Evolutionary conservation across 2,113 vertebrate genomes (phyloP), one percentile per base, ranked within the genome.

Genomic region (Electrona antarctica): DNA sequence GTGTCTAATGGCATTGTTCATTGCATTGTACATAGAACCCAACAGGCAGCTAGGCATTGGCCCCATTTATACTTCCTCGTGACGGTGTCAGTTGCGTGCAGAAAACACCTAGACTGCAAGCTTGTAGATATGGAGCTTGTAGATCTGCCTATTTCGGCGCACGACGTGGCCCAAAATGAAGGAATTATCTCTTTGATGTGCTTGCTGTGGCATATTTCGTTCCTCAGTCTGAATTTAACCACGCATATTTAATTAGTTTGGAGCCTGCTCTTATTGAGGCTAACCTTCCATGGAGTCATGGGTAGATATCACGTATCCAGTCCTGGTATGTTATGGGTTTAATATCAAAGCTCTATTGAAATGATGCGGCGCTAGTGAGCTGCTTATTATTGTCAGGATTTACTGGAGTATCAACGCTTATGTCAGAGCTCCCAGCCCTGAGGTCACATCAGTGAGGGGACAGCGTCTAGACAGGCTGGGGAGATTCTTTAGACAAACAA

Each of bases 401-500:
- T 81, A 79, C 84, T 67, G 74, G 71, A 80, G 78, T 67, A 41
- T 81, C 77, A 79, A 68, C 67, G 75, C 69, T 67, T 50, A 29
- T 61, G 79, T 72, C 63, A 21, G 47, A 77, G 74, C 67, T 41
- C 33, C 33, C 33, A 41, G 33, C 79, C 74, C 64, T 87, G 76
- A 61, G 71, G 63, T 76, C 86, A 82, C 83, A 80, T 86, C 82
- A 83, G 64, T 57, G 69, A 78, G 70, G 56, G 61, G 58, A 74
- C 64, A 33, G 77, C 79, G 79, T 64, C 60, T 9, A 28, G 50
- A 60, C 41, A 77, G 61, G 49, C 47, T 50, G 73, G 50, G 21
- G 6, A 64, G 73, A 8, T 14, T 49, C 71, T 74, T 73, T 45
- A 68, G 41, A 71, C 66, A 21, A 58, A 58, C 6, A 3, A 11